Evolutionary conservation across 2,797 vertebrate genomes (phyloP).

Genomic region (Tenualosa thibaudeaui): DNA sequence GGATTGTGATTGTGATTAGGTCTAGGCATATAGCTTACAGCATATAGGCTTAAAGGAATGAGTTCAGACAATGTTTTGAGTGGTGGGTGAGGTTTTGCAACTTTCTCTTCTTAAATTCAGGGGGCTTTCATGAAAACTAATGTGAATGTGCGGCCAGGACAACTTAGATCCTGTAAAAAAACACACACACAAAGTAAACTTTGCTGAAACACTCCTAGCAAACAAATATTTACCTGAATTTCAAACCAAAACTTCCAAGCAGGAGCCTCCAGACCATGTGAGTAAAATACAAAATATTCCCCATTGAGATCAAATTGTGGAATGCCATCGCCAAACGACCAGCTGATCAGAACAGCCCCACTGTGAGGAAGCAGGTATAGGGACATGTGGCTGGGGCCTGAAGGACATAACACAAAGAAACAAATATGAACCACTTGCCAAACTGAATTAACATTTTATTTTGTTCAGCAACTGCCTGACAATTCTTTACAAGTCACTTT

Average conservation of each 20-base stretch:
- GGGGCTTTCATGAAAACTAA: too few species aligned
- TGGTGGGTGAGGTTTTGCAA: too few species aligned
- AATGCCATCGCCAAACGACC: conserved; percentile 88
- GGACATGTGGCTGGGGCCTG: conserved; percentile 96
- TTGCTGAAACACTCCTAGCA: background rate
- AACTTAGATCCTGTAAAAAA: too few species aligned
- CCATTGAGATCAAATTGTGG: conserved; percentile 80
- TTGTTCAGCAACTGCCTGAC: background rate
- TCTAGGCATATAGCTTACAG: too few species aligned
- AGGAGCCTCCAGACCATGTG: conserved; percentile 83
- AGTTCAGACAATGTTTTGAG: too few species aligned
- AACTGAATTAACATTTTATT: background rate
- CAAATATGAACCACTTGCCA: background rate
- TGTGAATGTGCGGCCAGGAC: too few species aligned
- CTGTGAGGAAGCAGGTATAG: conserved; percentile 82
- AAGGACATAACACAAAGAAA: background rate
- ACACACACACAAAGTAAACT: too few species aligned
- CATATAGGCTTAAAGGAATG: too few species aligned
- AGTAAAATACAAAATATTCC: conserved; percentile 95
- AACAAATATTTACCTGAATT: conserved; percentile 75
- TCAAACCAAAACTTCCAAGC: conserved; percentile 95
- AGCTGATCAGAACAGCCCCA: conserved; percentile 78
- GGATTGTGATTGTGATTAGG: too few species aligned
- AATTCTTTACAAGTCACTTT: background rate
- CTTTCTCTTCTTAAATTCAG: too few species aligned